A percentile compares a stretch with the other conserved stretches of the same genome.
These are phyloP conservation scores for Trachelus stipa DNA, from an alignment of 2,888 invertebrate species.

Conservation along the genomic window DNA sequence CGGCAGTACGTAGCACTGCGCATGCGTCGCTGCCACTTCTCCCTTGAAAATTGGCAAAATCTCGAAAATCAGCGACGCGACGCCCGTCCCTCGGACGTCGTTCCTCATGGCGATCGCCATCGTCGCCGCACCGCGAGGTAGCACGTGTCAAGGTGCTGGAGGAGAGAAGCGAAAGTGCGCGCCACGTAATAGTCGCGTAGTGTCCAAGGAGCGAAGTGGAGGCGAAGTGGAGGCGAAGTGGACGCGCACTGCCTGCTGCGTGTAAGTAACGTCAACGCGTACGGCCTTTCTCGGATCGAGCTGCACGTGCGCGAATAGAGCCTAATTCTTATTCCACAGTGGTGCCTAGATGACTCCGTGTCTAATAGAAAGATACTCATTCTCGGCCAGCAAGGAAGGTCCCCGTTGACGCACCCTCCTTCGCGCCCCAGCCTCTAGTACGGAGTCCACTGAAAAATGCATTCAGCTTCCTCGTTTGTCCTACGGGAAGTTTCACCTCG, in stretches of 20 bases:
- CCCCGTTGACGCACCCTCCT: not conserved
- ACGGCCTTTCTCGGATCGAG: not conserved
- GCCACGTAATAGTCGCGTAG: too few species aligned
- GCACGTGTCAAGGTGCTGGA: not conserved
- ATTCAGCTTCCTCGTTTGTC: not conserved
- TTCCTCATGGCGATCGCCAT: not conserved
- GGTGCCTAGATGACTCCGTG: not conserved
- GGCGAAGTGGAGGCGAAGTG: too few species aligned
- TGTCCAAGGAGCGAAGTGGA: too few species aligned
- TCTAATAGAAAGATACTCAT: not conserved
- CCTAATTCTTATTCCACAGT: not conserved
- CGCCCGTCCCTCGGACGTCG: not conserved
- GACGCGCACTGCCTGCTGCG: too few species aligned
- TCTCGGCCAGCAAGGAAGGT: not conserved
- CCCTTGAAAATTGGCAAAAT: not conserved
- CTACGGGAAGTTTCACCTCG: not conserved
- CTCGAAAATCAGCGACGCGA: not conserved
- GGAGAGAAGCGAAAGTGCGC: not conserved
- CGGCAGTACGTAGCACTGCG: not conserved
- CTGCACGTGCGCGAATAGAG: too few species aligned
- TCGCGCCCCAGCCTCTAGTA: too few species aligned
- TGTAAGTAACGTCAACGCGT: not conserved
- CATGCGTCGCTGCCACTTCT: not conserved
- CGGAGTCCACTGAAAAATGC: not conserved
- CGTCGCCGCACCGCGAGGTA: too few species aligned